These are phyloP conservation scores for Tenualosa ilisha DNA, from an alignment of 2,797 vertebrate species.

Conservation along the genomic window DNA sequence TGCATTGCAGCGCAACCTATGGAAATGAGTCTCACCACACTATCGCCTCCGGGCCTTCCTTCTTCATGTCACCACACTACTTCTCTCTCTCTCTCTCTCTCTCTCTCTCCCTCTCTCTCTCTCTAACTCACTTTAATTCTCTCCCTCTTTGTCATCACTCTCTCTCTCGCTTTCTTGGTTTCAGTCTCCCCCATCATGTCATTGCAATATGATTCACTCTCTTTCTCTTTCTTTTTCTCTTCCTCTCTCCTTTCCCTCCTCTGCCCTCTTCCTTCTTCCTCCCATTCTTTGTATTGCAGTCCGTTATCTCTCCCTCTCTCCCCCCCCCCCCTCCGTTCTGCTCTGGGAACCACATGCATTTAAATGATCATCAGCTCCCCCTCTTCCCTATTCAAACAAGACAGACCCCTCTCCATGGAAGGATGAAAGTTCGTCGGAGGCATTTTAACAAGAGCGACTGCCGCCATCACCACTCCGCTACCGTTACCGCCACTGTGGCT, in stretches of 20 bases:
- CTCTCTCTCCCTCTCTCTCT: no score
- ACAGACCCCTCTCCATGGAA: slow-evolving; percentile 5
- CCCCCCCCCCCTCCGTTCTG: background rate
- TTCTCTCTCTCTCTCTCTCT: background rate
- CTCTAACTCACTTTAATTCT: no score
- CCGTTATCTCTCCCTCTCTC: background rate
- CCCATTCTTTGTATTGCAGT: background rate
- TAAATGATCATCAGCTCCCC: slow-evolving; percentile 6
- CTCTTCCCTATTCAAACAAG: background rate
- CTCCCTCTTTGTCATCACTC: background rate
- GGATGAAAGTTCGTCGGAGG: background rate
- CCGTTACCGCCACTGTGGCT: background rate
- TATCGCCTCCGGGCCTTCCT: background rate
- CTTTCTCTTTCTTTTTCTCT: background rate
- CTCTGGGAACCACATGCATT: slow-evolving; percentile 3
- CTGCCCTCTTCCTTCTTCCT: background rate
- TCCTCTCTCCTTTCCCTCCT: background rate
- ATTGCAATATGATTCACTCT: no score
- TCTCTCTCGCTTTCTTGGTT: no score
- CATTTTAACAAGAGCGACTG: slow-evolving; percentile 25
- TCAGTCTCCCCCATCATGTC: background rate
- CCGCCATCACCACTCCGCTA: background rate
- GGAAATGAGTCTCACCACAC: background rate
- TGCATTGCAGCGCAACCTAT: background rate
- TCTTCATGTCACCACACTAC: no score